These are phyloP conservation scores for Acanthococcus lagerstroemiae DNA, from an alignment of 2,888 invertebrate species.

Conservation along the genomic window DNA sequence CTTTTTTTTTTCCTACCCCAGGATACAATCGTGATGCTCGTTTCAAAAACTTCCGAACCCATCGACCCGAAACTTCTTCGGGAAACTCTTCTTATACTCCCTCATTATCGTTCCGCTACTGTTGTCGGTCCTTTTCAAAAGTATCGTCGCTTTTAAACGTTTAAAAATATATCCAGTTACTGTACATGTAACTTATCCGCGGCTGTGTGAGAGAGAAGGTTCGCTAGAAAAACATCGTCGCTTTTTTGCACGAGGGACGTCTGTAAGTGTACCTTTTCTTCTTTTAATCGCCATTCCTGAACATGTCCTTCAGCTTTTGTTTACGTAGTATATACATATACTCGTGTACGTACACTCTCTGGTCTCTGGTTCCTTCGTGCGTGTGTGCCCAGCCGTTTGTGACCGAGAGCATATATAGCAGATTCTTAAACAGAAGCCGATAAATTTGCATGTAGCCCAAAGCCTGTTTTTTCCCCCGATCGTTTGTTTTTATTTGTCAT, in stretches of 20 bases:
- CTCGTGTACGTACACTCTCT: too few relatives aligned
- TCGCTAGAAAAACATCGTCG: not conserved
- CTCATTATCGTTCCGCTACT: constrained; percentile 6
- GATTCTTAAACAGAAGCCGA: not conserved
- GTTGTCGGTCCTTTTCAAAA: constrained; percentile 1
- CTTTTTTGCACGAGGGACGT: not conserved
- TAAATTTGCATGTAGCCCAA: not conserved
- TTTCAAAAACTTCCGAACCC: not conserved
- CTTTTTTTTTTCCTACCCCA: not conserved
- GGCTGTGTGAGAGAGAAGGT: not conserved
- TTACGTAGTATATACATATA: too few relatives aligned
- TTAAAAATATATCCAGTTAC: not conserved
- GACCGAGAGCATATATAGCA: too few relatives aligned
- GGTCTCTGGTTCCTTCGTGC: too few relatives aligned
- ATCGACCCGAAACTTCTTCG: not conserved
- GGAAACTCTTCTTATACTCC: not conserved
- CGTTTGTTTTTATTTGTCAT: not conserved
- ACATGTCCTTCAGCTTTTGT: not conserved
- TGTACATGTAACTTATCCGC: not conserved
- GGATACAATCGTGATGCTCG: not conserved
- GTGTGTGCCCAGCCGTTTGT: too few relatives aligned
- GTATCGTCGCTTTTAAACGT: not conserved
- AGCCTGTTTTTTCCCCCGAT: not conserved
- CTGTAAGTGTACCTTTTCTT: not conserved
- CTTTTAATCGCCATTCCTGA: not conserved